These are phyloP conservation scores for Axea sp. DNA, from an alignment of 2,888 invertebrate genomes.

Conservation along the genomic window DNA sequence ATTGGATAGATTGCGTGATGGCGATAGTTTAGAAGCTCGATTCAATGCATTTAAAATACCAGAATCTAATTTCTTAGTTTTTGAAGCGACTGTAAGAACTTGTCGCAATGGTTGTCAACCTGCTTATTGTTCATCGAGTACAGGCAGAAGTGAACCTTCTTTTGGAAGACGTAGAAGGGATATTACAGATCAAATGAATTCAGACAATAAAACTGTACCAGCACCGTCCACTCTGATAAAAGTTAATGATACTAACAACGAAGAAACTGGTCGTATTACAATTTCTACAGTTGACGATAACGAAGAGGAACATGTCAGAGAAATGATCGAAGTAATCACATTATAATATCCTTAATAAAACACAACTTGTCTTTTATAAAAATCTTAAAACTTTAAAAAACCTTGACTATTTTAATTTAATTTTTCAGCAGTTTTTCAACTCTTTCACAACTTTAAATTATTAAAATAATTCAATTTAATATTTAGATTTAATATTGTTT, in stretches of 20 bases:
- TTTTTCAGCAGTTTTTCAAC: too few species aligned
- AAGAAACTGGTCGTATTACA: constrained; percentile 71
- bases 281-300: constrained; percentile 77
- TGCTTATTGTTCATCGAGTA: constrained; percentile 89
- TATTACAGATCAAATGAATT: constrained; percentile 77
- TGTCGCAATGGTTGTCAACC: constrained; percentile 95
- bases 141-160: constrained; percentile 90
- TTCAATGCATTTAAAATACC: constrained; percentile 97
- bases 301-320: constrained; percentile 87
- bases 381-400: too few species aligned
- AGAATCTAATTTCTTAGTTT: constrained; percentile 95
- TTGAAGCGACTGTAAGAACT: constrained; percentile 94
- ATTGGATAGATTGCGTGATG: constrained; percentile 90
- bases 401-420: too few species aligned
- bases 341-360: too few species aligned
- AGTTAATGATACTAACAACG: constrained; percentile 60
- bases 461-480: too few species aligned
- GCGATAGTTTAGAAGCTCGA: constrained; percentile 92
- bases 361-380: too few species aligned
- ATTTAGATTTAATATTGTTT: too few species aligned
- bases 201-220: constrained; percentile 65
- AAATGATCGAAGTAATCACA: constrained; percentile 93
- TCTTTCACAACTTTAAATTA: too few species aligned
- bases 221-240: constrained; percentile 15
- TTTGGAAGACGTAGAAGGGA: constrained; percentile 87